Percentiles rank a stretch among this genome's conserved stretches.
phyloP scores from a whole-genome alignment of 2,113 vertebrate species.

The Elephantulus edwardii region DNA sequence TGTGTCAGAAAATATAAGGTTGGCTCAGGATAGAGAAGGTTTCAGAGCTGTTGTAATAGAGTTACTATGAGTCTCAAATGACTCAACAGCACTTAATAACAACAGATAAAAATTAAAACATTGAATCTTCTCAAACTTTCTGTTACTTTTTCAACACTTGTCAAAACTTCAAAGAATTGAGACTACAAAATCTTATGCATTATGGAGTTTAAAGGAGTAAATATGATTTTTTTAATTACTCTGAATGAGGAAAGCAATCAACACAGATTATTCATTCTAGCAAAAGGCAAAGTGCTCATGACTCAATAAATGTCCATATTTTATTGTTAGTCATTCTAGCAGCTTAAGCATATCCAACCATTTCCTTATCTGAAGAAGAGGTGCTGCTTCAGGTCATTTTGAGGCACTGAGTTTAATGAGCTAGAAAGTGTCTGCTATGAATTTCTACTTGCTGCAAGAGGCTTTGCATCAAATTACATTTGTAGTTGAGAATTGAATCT shows the following conservation, averaged over 20 bases:
- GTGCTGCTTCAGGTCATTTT: slow-evolving; percentile 23
- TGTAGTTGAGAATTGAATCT: slow-evolving; percentile 25
- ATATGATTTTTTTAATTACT: neutral
- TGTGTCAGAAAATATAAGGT: too few species aligned
- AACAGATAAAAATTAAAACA: neutral
- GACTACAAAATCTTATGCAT: neutral
- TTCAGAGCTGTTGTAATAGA: too few species aligned
- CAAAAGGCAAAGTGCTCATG: slow-evolving; percentile 5
- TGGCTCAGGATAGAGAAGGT: too few species aligned
- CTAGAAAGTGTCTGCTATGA: slow-evolving; percentile 27
- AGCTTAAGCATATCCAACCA: slow-evolving; percentile 15
- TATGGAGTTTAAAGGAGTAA: slow-evolving; percentile 18
- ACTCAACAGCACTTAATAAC: too few species aligned
- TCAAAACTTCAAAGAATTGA: neutral
- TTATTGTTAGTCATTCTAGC: slow-evolving; percentile 3
- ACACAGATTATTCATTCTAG: neutral
- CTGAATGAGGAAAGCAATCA: neutral
- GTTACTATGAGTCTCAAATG: too few species aligned
- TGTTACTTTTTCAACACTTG: neutral
- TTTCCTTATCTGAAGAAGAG: slow-evolving; percentile 48
- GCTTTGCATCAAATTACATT: slow-evolving; percentile 31
- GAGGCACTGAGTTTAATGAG: slow-evolving; percentile 50
- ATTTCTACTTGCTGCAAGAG: slow-evolving; percentile 53
- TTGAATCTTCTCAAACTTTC: neutral
- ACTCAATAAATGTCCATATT: slow-evolving; percentile 32